These are phyloP conservation scores for Corythoichthys intestinalis DNA, from an alignment of 2,113 vertebrate species.

Conservation along the genomic window DNA sequence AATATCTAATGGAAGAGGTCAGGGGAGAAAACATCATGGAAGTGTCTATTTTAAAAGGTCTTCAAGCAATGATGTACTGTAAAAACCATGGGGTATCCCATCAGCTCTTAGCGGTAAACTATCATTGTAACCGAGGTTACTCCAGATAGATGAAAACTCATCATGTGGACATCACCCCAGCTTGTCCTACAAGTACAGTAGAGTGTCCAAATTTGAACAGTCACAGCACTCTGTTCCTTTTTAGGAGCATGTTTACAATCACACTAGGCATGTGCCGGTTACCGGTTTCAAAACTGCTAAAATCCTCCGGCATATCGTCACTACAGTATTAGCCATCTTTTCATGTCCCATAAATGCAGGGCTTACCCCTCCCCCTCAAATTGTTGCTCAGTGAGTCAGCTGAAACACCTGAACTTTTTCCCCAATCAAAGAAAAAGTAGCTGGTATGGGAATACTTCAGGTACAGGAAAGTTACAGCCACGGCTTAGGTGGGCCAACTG, in stretches of 20 bases:
- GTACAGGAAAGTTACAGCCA: too few relatives aligned
- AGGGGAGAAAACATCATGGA: not conserved
- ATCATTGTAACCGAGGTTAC: conserved; percentile 56
- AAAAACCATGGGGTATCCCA: conserved; percentile 19
- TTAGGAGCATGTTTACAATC: not conserved
- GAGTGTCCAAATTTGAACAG: not conserved
- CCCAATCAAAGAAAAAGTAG: too few relatives aligned
- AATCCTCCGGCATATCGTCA: too few relatives aligned
- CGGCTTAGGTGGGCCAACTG: too few relatives aligned
- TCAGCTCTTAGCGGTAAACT: conserved; percentile 61
- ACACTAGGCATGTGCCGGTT: too few relatives aligned
- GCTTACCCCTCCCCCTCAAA: too few relatives aligned
- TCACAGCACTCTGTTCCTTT: not conserved
- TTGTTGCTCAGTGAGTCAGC: too few relatives aligned
- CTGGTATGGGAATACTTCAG: too few relatives aligned
- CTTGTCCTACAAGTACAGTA: not conserved
- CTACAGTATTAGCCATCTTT: too few relatives aligned
- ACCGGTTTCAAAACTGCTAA: too few relatives aligned
- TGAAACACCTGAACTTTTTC: too few relatives aligned
- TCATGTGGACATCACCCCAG: conserved; percentile 40
- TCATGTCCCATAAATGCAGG: too few relatives aligned
- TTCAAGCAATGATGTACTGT: not conserved
- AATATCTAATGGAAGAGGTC: conserved; percentile 82
- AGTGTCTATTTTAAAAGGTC: conserved; percentile 6
- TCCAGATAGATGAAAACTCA: conserved; percentile 37